These are phyloP conservation scores for Podiceps cristatus DNA, from an alignment of 2,113 vertebrate genomes.

Conservation along the genomic window DNA sequence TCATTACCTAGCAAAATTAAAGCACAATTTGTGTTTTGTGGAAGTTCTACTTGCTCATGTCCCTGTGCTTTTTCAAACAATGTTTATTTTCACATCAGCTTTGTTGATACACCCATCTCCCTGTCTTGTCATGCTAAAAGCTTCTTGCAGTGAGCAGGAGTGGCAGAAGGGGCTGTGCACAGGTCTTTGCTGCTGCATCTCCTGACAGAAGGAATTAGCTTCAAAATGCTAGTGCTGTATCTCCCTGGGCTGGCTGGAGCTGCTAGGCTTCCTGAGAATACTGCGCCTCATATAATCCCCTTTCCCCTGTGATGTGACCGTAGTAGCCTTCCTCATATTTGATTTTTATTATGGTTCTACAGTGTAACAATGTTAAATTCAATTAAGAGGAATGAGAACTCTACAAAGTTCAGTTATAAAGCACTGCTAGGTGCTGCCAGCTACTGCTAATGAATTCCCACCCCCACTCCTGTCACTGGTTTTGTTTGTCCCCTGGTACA, in stretches of 20 bases:
- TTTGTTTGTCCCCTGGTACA: neutral
- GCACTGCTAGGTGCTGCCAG: neutral
- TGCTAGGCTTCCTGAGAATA: neutral
- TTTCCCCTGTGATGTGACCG: neutral
- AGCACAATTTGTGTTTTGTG: neutral
- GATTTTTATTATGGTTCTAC: neutral
- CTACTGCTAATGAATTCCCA: neutral
- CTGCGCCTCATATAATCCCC: neutral
- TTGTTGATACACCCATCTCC: neutral
- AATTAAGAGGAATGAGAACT: neutral
- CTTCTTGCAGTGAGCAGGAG: neutral
- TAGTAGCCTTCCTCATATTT: neutral
- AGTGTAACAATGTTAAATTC: neutral
- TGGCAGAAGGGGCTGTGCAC: neutral
- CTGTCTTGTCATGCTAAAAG: neutral
- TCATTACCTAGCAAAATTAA: neutral
- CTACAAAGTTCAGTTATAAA: neutral
- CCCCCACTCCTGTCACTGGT: rapidly evolving
- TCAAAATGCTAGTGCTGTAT: neutral
- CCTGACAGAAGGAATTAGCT: neutral
- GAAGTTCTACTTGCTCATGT: neutral
- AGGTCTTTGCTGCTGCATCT: neutral
- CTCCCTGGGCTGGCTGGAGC: neutral
- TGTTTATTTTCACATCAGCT: neutral
- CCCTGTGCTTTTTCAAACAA: neutral